phyloP scores from a whole-genome alignment of 1,140 invertebrate genomes.

The Carposina sasakii region DNA sequence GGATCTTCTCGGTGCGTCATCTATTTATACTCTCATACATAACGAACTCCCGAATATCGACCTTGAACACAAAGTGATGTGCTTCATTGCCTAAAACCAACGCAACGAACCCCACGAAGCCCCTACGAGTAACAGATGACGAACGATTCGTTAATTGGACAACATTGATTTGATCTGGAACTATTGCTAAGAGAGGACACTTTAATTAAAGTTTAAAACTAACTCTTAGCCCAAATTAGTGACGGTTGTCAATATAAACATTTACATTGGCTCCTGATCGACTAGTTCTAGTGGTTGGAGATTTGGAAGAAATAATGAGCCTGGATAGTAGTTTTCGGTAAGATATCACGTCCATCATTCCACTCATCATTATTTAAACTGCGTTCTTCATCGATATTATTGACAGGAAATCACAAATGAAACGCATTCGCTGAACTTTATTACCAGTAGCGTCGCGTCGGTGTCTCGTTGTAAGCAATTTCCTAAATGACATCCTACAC shows the following conservation, averaged over 20 bases:
- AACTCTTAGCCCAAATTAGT: too few relatives aligned
- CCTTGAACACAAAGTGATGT: constrained; percentile 39
- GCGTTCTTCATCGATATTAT: too few relatives aligned
- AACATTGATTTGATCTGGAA: constrained; percentile 38
- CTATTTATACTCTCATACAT: constrained; percentile 40
- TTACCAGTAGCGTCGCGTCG: constrained; percentile 35
- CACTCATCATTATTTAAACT: too few relatives aligned
- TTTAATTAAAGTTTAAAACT: too few relatives aligned
- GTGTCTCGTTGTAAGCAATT: constrained; percentile 24
- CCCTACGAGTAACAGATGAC: constrained; percentile 16
- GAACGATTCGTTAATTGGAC: constrained; percentile 36
- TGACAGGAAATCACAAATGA: constrained; percentile 48
- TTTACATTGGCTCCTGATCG: too few relatives aligned
- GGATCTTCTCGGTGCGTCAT: constrained; percentile 52
- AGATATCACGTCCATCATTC: constrained; percentile 4
- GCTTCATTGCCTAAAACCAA: constrained; percentile 30
- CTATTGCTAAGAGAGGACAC: constrained; percentile 25
- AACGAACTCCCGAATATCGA: constrained; percentile 27
- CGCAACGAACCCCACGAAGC: constrained; percentile 15
- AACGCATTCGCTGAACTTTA: constrained; percentile 22
- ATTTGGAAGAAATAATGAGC: too few relatives aligned
- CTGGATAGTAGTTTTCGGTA: too few relatives aligned
- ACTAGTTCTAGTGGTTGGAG: too few relatives aligned
- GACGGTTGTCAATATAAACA: too few relatives aligned
- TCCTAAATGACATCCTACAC: too few relatives aligned